These are phyloP conservation scores for Heterochromis multidens DNA, from an alignment of 2,113 vertebrate genomes.

Conservation along the genomic window DNA sequence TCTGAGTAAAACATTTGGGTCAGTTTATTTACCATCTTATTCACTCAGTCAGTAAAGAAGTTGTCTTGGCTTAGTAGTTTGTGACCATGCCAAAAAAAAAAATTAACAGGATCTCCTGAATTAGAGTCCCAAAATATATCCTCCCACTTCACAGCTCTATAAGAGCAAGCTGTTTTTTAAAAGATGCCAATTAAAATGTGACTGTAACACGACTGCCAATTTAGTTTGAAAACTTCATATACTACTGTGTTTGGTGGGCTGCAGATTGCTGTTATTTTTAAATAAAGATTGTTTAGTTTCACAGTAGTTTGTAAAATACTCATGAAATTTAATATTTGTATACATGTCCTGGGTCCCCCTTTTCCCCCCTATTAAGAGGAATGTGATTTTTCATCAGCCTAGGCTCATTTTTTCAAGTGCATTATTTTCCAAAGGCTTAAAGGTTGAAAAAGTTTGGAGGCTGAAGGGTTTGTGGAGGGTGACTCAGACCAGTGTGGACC, in stretches of 20 bases:
- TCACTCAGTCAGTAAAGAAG: not conserved
- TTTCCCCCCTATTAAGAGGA: not conserved
- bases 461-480: not conserved
- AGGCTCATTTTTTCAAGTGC: not conserved
- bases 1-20: not conserved
- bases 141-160: not conserved
- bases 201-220: not conserved
- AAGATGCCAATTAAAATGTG: not conserved
- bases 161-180: not conserved
- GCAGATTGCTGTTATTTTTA: not conserved
- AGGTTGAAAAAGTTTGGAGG: not conserved
- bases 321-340: not conserved
- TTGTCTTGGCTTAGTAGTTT: not conserved
- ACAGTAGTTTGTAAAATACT: not conserved
- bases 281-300: not conserved
- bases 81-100: not conserved
- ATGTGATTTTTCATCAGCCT: not conserved
- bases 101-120: not conserved
- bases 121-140: not conserved
- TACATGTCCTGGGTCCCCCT: not conserved
- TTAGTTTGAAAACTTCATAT: not conserved
- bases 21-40: not conserved
- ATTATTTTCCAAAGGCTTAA: not conserved
- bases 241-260: not conserved
- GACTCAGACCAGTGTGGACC: not conserved